Evolutionary conservation across 1,140 invertebrate genomes (phyloP), one percentile per base, ranked within the genome.

Genomic region (Pinna nobilis): DNA sequence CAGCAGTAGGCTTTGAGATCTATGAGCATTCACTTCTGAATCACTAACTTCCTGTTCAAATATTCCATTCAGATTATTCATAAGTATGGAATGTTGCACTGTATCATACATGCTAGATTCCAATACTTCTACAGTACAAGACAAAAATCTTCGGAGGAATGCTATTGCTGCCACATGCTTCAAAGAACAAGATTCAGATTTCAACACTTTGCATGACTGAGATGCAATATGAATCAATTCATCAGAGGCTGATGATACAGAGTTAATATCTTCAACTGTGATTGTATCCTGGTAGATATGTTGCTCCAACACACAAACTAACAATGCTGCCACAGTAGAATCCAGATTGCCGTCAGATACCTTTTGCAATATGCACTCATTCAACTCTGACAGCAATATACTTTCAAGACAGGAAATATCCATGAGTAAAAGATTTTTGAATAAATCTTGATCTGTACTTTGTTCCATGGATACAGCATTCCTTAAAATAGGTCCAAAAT

Each of bases 21-120:
- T 37, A 20, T 60, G 39, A 35, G 6, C 32, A 5, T 6, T 20
- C 33, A 59, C 55, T 3, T 9, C n/a, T 28, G 28, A 30, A 28
- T 28, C 57, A 33, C 23, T 33, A 61, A 37, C 57, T 25, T 33
- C 23, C 15, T 41, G 59, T 9, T 25, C n/a, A 11, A 71, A 28
- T 33, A 55, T 33, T 47, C 33, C 65, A 69, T 74, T 65, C 3
- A 74, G 33, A 4, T 53, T 60, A 3, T 74, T 30, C 5, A 37
- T 37, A 20, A 74, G 32, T 20, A 64, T 57, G 9, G 50, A 32
- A 25, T 55, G 30, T 3, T 63, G 41, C 11, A 18, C 33, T 25
- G 32, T 49, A 37, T 57, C 50, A 39, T 49, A 47, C 0, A 57
- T 13, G 32, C 20, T 35, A 11, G 44, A 3, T 9, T 33, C 25